Evolutionary conservation across 2,888 invertebrate species (phyloP), one percentile per base, ranked within the genome.

Genomic region (Cosmopolites sordidus): DNA sequence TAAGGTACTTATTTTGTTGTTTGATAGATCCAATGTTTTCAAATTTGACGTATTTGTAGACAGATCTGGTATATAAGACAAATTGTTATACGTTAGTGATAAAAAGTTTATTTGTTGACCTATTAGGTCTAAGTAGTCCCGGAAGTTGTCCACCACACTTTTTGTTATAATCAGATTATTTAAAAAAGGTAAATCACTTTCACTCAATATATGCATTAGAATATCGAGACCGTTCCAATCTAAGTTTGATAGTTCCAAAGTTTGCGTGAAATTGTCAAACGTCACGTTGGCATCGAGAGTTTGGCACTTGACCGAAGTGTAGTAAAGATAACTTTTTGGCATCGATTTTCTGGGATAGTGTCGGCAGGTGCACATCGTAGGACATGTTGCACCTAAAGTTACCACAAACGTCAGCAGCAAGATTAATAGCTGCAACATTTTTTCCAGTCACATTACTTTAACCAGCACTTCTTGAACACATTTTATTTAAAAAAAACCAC

Each of bases 1-100:
- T 69, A 81, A 84, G 58, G 78, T 70, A 33, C 76, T 76, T 63
- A 75, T 77, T 58, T 69, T 77, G 58, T 84, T 70, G 54, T 71
- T 71, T 11, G 53, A 49, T 63, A 85, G 69, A 72, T 86, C 83
- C 60, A 87, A 72, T 58, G 76, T 72, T 63, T 77, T 74, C 57
- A 86, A 68, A 61, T 75, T 76, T n/a, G 64, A 57, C 12, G 61
- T 54, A 22, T 64, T 62, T 11, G 47, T 43, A 42, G 61, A 58
- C 29, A 53, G 50, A 33, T 58, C 60, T 15, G 65, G 58, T 29
- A 67, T 49, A 16, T 48, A 42, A 29, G 62, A 61, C 9, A 70
- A 54, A 48, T 63, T 60, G 55, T 65, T 66, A 11, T 59, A 48
- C 30, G 64, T 59, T 37, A 67, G 44, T 14, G 60, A 44, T 39